A percentile compares a stretch with the other conserved stretches of the same genome.
phyloP scores from a whole-genome alignment of 2,888 invertebrate species.

The Noctua pronuba region DNA sequence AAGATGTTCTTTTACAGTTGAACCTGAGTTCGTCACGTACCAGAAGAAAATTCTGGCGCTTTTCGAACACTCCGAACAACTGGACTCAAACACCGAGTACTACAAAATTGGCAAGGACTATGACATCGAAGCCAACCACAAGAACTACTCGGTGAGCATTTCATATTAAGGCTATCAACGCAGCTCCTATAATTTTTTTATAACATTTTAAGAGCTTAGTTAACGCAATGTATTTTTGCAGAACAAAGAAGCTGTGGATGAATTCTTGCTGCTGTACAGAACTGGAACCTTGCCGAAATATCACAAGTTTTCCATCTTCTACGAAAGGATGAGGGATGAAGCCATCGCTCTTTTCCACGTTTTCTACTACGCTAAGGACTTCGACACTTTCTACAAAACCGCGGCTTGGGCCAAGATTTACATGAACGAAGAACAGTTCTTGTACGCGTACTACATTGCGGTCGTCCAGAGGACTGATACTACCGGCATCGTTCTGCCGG shows the following conservation, averaged over 20 bases:
- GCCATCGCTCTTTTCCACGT: constrained; percentile 89
- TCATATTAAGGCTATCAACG: not conserved
- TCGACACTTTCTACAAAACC: constrained; percentile 90
- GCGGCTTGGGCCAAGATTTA: constrained; percentile 90
- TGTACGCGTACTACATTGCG: constrained; percentile 91
- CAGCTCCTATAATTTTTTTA: not conserved
- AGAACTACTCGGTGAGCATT: constrained; percentile 75
- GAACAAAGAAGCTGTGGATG: constrained; percentile 84
- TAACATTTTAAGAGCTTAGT: not conserved
- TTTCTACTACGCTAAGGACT: constrained; percentile 91
- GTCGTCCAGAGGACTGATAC: constrained; percentile 91
- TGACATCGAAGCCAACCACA: constrained; percentile 80
- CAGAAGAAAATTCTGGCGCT: constrained; percentile 86
- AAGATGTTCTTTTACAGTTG: constrained; percentile 67
- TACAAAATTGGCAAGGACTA: constrained; percentile 81
- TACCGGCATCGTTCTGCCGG: constrained; percentile 90
- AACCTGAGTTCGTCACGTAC: constrained; percentile 70
- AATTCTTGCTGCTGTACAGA: constrained; percentile 82
- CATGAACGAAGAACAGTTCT: constrained; percentile 91
- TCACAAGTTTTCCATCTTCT: constrained; percentile 88
- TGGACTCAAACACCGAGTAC: constrained; percentile 73
- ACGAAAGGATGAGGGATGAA: constrained; percentile 85
- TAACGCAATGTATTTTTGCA: constrained; percentile 65
- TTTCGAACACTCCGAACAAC: constrained; percentile 83
- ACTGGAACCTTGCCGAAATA: constrained; percentile 87